A percentile compares a stretch with the other conserved stretches of the same genome.
Evolutionary conservation across 1,140 invertebrate species (phyloP).

Genomic region (Nasonia giraulti): DNA sequence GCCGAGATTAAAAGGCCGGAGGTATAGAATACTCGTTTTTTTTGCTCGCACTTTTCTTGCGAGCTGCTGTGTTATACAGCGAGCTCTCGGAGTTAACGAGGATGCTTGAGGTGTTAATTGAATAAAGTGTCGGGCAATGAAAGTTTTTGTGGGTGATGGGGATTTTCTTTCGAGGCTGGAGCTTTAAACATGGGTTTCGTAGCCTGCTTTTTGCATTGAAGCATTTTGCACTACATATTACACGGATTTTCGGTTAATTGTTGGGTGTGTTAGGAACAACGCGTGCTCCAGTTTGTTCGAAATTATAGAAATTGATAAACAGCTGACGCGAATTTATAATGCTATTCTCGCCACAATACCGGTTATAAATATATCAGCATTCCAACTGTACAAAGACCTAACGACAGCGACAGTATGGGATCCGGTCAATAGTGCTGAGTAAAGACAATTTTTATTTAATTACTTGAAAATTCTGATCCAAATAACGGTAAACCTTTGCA

Average conservation of each 20-base stretch:
- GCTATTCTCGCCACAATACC: not conserved
- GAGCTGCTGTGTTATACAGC: not conserved
- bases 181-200: too few species aligned
- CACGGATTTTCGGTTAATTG: too few species aligned
- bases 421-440: slow-evolving; percentile 6
- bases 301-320: too few species aligned
- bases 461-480: too few species aligned
- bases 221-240: too few species aligned
- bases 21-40: not conserved
- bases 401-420: not conserved
- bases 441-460: slow-evolving; percentile 36
- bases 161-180: not conserved
- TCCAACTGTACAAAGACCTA: slow-evolving; percentile 31
- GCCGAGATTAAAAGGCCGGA: not conserved
- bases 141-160: not conserved
- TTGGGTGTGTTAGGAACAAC: too few species aligned
- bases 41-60: not conserved
- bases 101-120: slow-evolving; percentile 1
- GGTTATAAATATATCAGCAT: not conserved
- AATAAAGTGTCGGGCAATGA: slow-evolving; percentile 4
- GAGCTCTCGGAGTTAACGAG: not conserved
- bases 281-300: too few species aligned
- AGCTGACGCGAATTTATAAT: too few species aligned
- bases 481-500: too few species aligned
- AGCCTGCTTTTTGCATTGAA: too few species aligned